These are phyloP conservation scores for Xylota sylvarum DNA, from an alignment of 2,888 invertebrate genomes.

Conservation along the genomic window DNA sequence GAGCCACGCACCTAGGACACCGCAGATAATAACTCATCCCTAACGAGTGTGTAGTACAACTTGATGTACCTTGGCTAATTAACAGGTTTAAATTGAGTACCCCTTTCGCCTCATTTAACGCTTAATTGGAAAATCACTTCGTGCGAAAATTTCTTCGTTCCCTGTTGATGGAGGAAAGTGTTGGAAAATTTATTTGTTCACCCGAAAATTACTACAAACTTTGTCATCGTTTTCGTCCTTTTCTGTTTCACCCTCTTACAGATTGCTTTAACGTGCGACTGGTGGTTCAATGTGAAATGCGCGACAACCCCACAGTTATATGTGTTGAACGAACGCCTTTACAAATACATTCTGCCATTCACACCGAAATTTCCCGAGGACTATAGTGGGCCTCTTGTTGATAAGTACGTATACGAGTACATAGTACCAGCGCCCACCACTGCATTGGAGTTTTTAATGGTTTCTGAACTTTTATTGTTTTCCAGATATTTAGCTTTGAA, in stretches of 20 bases:
- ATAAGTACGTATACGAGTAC: constrained; percentile 86
- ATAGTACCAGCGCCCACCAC: background rate
- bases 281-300: constrained; percentile 97
- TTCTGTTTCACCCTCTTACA: constrained; percentile 65
- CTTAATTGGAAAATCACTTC: constrained; percentile 67
- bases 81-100: constrained; percentile 57
- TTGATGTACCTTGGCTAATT: constrained; percentile 50
- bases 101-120: constrained; percentile 52
- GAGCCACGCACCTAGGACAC: background rate
- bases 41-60: constrained; percentile 15
- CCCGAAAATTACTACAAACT: constrained; percentile 63
- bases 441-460: constrained; percentile 22
- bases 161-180: constrained; percentile 12
- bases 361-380: constrained; percentile 96
- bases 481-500: constrained; percentile 91
- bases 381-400: constrained; percentile 94
- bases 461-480: constrained; percentile 66
- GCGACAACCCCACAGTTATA: constrained; percentile 93
- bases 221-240: constrained; percentile 51
- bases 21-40: constrained; percentile 21
- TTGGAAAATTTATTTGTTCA: constrained; percentile 43
- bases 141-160: constrained; percentile 29
- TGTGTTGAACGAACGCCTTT: constrained; percentile 94
- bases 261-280: constrained; percentile 94
- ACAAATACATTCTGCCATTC: constrained; percentile 94